A percentile compares a stretch with the other conserved stretches of the same genome.
phyloP scores from a whole-genome alignment of 2,113 vertebrate genomes.

The Thymallus thymallus region DNA sequence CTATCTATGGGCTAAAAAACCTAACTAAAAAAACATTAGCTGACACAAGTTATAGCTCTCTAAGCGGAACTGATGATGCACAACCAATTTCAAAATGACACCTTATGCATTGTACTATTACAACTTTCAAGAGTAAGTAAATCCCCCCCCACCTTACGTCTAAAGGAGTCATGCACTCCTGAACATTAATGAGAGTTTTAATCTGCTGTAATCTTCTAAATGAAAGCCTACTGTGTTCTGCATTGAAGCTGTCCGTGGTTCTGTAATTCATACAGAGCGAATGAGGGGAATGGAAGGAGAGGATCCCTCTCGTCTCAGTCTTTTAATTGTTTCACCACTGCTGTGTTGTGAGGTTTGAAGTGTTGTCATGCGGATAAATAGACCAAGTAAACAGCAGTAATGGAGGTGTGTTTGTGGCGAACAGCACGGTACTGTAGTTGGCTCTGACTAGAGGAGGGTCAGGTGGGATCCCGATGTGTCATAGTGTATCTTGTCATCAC shows the following conservation, averaged over 20 bases:
- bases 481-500: conserved; percentile 45
- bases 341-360: conserved; percentile 56
- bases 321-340: conserved; percentile 66
- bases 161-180: conserved; percentile 43
- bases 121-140: conserved; percentile 44
- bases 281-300: not conserved
- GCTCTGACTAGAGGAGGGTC: conserved; percentile 41
- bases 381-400: conserved; percentile 63
- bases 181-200: conserved; percentile 61
- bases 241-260: conserved; percentile 23
- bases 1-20: no score
- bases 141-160: conserved; percentile 61
- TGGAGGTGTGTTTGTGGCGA: conserved; percentile 46
- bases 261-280: conserved; percentile 34
- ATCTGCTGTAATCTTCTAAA: conserved; percentile 70
- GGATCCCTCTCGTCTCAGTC: conserved; percentile 21
- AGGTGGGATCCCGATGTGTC: conserved; percentile 41
- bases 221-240: conserved; percentile 54
- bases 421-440: conserved; percentile 31
- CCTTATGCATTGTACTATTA: no score
- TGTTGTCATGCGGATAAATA: conserved; percentile 67
- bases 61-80: no score
- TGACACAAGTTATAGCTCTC: no score
- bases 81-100: no score
- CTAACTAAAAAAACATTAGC: no score